Percentiles rank a stretch among this genome's conserved stretches.
These are phyloP conservation scores for Seira ritae DNA, from an alignment of 2,888 invertebrate genomes.

Conservation along the genomic window DNA sequence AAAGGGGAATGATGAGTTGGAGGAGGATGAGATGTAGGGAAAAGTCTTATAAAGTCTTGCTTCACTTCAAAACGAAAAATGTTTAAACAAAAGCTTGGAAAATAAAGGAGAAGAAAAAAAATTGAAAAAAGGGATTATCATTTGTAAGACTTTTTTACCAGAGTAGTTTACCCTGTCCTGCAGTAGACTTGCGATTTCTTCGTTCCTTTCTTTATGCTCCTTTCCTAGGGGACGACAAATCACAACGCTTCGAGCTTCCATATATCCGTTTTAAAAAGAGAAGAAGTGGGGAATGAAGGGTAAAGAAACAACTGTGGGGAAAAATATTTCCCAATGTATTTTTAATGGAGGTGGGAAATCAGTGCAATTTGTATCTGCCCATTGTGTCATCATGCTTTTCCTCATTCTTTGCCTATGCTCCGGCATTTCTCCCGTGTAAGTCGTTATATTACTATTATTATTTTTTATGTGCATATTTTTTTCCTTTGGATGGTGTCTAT, in stretches of 20 bases:
- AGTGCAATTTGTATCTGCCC: conserved; percentile 68
- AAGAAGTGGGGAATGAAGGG: conserved; percentile 24
- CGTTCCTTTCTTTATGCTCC: not conserved
- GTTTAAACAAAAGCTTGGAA: not conserved
- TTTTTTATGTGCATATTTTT: not conserved
- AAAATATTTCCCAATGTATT: conserved; percentile 56
- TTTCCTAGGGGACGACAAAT: not conserved
- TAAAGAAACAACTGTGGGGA: conserved; percentile 26
- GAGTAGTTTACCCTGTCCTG: not conserved
- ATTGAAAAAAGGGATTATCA: no score
- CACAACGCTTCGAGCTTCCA: not conserved
- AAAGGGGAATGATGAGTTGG: no score
- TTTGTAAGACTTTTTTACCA: not conserved
- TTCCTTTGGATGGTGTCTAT: not conserved
- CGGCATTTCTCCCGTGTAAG: not conserved
- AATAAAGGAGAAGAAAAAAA: not conserved
- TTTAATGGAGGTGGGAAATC: conserved; percentile 68
- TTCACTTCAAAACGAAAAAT: not conserved
- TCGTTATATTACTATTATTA: conserved; percentile 15
- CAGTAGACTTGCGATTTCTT: conserved; percentile 21
- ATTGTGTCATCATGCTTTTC: conserved; percentile 48
- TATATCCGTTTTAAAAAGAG: conserved; percentile 19
- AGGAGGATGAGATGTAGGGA: no score
- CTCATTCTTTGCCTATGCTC: conserved; percentile 13
- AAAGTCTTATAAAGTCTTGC: no score